Evolutionary conservation across 1,140 invertebrate genomes (phyloP).

Genomic region (Meloidogyne floridensis): DNA sequence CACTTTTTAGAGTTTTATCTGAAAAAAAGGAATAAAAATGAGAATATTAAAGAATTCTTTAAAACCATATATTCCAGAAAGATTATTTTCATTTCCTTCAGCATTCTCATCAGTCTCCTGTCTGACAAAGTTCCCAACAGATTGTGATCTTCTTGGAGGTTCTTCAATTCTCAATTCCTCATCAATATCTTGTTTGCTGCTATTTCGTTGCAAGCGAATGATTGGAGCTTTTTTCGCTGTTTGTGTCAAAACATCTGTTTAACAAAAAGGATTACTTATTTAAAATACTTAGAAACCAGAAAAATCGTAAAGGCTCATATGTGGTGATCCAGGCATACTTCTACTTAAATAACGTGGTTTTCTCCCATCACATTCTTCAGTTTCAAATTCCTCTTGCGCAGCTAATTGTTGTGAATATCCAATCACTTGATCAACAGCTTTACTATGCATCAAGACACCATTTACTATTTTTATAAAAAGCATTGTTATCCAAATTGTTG

Average conservation of each 20-base stretch:
- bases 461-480: constrained; percentile 28
- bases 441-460: constrained; percentile 21
- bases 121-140: neutral
- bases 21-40: neutral
- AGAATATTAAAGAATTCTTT: neutral
- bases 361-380: neutral
- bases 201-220: neutral
- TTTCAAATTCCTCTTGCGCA: neutral
- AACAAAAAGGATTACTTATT: neutral
- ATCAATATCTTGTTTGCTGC: neutral
- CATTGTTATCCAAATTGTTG: constrained; percentile 12
- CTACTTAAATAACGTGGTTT: neutral
- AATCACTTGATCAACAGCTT: constrained; percentile 16
- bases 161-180: neutral
- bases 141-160: neutral
- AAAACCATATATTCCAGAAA: neutral
- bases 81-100: neutral
- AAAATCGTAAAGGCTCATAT: constrained; percentile 5
- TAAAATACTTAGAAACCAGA: neutral
- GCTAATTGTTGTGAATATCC: neutral
- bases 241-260: neutral
- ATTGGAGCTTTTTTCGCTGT: constrained; percentile 1
- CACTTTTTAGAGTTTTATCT: neutral
- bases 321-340: constrained; percentile 5
- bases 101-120: neutral